Conservation (phyloP, 2,888 invertebrate genomes). For the Choreutis nemorana region DNA sequence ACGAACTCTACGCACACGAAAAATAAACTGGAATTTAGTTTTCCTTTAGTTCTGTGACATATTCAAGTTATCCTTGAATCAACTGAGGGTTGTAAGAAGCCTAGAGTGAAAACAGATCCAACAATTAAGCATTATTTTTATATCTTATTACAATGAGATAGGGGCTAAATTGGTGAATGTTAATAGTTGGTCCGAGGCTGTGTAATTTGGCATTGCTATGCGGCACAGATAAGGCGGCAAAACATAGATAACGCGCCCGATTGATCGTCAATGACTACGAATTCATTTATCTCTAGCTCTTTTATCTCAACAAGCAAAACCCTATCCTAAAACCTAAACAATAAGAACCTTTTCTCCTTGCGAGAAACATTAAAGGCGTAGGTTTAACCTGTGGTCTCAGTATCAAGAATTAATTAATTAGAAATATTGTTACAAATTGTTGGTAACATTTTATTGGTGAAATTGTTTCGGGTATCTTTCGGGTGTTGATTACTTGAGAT, state of each 20-base stretch:
- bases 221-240: slow-evolving; percentile 44
- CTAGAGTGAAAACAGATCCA: no score
- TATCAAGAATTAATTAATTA: no score
- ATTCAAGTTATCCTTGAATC: no score
- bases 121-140: no score
- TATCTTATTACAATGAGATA: no score
- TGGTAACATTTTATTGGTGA: slow-evolving; percentile 18
- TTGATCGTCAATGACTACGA: slow-evolving; percentile 61
- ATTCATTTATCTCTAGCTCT: slow-evolving; percentile 44
- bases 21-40: no score
- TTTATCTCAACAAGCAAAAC: not conserved
- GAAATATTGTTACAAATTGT: no score
- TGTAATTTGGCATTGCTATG: slow-evolving; percentile 35
- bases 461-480: slow-evolving; percentile 12
- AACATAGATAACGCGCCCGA: slow-evolving; percentile 54
- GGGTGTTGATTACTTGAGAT: slow-evolving; percentile 12
- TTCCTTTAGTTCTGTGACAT: no score
- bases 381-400: slow-evolving; percentile 27
- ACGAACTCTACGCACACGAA: no score
- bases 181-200: no score
- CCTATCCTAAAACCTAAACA: slow-evolving; percentile 9
- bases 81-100: no score
- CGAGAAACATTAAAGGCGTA: slow-evolving; percentile 11
- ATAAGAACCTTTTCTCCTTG: slow-evolving; percentile 9
- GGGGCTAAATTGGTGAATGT: no score